Percentiles rank a stretch among this genome's conserved stretches.
These are phyloP conservation scores for Pristionchus entomophagus DNA, from an alignment of 2,888 invertebrate species.

Conservation along the genomic window DNA sequence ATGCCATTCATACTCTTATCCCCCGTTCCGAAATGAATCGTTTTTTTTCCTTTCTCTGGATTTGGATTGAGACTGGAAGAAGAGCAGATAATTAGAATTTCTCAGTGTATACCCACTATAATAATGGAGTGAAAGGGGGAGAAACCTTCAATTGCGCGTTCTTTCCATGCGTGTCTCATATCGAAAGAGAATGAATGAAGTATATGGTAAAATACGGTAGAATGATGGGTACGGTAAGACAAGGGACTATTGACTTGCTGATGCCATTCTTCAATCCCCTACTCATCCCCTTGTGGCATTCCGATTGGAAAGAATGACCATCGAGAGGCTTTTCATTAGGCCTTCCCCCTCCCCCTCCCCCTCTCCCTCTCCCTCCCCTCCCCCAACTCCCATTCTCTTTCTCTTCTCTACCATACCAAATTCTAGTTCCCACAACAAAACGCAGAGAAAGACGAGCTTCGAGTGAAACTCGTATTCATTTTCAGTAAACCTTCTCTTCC, in stretches of 20 bases:
- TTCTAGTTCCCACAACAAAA: not conserved
- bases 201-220: not conserved
- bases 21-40: not conserved
- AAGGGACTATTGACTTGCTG: too few relatives aligned
- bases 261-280: too few relatives aligned
- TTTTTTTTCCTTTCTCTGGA: not conserved
- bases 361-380: slow-evolving; percentile 11
- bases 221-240: not conserved
- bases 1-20: not conserved
- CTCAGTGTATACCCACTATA: not conserved
- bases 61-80: not conserved
- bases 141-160: not conserved
- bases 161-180: not conserved
- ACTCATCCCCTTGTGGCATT: not conserved
- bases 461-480: not conserved
- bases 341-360: not conserved
- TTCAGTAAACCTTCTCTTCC: not conserved
- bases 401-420: not conserved
- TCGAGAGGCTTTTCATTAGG: slow-evolving; percentile 10
- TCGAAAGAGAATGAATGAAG: not conserved
- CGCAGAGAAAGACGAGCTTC: not conserved
- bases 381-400: slow-evolving; percentile 15
- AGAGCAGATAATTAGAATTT: not conserved
- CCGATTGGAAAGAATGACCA: not conserved
- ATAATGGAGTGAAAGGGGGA: not conserved